Evolutionary conservation across 1,140 invertebrate species (phyloP).

Genomic region (Danaus melanippus): DNA sequence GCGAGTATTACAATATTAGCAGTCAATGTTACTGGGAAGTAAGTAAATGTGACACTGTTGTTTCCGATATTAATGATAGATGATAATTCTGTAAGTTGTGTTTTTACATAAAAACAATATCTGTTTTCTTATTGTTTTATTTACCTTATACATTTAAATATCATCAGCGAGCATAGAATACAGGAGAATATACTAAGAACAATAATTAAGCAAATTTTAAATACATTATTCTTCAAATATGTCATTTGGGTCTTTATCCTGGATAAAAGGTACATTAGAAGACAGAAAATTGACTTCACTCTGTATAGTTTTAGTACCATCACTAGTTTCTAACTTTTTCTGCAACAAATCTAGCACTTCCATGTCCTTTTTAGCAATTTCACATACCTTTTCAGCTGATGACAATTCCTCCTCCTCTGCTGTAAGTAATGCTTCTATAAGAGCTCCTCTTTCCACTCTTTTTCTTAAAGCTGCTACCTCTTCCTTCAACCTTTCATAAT

Average conservation of each 20-base stretch:
- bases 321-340: slow-evolving; percentile 35
- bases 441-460: slow-evolving; percentile 47
- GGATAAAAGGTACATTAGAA: slow-evolving; percentile 45
- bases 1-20: too few species aligned
- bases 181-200: too few species aligned
- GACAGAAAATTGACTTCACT: slow-evolving; percentile 45
- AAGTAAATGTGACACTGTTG: slow-evolving; percentile 8
- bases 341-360: slow-evolving; percentile 48
- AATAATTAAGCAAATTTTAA: too few species aligned
- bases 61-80: slow-evolving; percentile 36
- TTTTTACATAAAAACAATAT: slow-evolving; percentile 63
- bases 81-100: slow-evolving; percentile 48
- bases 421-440: slow-evolving; percentile 56
- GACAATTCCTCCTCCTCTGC: slow-evolving; percentile 55
- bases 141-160: slow-evolving; percentile 11
- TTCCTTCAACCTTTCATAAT: slow-evolving; percentile 46
- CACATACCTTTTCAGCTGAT: slow-evolving; percentile 48
- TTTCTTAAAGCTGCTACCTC: slow-evolving; percentile 44
- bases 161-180: neutral
- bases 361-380: slow-evolving; percentile 58
- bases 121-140: slow-evolving; percentile 42
- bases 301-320: slow-evolving; percentile 36
- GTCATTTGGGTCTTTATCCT: slow-evolving; percentile 22
- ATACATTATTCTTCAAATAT: slow-evolving; percentile 18
- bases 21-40: too few species aligned